Conservation (phyloP, 2,888 invertebrate species). For the Latheticus oryzae region DNA sequence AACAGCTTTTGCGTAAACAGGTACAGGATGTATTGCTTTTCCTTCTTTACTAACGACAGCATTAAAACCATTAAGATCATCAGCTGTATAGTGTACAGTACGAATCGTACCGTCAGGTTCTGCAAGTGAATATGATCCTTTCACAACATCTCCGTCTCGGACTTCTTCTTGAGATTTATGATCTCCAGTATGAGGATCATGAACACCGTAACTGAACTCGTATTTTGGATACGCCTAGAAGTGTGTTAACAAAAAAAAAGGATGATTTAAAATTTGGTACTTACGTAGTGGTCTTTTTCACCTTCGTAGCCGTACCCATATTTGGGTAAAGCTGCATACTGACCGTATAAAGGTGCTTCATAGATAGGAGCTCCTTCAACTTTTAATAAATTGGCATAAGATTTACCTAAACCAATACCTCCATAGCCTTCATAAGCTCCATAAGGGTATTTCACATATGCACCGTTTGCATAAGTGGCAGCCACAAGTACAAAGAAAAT, state of each 20-base stretch:
- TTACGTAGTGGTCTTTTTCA: slow-evolving; percentile 31
- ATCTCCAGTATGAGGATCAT: slow-evolving; percentile 36
- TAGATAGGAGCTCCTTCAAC: slow-evolving; percentile 12
- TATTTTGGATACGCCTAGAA: slow-evolving; percentile 39
- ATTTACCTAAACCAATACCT: too few relatives aligned
- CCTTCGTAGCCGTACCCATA: slow-evolving; percentile 17
- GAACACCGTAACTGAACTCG: slow-evolving; percentile 33
- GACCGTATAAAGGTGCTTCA: slow-evolving; percentile 13
- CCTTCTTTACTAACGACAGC: slow-evolving; percentile 58
- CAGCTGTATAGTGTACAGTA: slow-evolving; percentile 69
- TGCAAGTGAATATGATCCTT: slow-evolving; percentile 66
- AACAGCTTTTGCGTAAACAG: slow-evolving; percentile 7
- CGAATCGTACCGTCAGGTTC: slow-evolving; percentile 69
- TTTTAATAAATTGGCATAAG: slow-evolving; percentile 10
- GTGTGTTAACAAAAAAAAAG: background rate
- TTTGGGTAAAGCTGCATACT: slow-evolving; percentile 11
- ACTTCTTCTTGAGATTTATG: slow-evolving; percentile 34
- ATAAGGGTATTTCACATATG: slow-evolving; percentile 18
- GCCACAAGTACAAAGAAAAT: background rate
- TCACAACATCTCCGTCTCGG: slow-evolving; percentile 61
- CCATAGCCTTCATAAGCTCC: slow-evolving; percentile 6
- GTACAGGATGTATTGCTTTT: slow-evolving; percentile 45
- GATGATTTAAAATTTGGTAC: background rate
- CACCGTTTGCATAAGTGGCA: slow-evolving; percentile 2
- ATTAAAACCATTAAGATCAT: slow-evolving; percentile 49